Evolutionary conservation across 2,797 vertebrate species (phyloP).

Genomic region (Sebastes oblongus): DNA sequence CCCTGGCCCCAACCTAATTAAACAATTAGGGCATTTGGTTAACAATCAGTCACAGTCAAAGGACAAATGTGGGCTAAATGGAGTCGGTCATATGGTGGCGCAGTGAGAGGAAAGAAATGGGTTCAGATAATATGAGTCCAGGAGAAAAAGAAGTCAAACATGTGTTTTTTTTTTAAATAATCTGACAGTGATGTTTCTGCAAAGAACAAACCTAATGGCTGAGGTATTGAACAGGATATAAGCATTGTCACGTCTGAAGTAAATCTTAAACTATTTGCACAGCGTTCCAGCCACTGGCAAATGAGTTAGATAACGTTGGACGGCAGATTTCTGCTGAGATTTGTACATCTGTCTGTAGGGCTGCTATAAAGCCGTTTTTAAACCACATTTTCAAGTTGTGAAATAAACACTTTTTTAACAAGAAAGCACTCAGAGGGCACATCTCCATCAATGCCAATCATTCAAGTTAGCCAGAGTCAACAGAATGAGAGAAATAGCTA

Average conservation of each 20-base stretch:
- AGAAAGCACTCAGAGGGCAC: neutral
- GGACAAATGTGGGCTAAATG: constrained; percentile 58
- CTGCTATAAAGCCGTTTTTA: neutral
- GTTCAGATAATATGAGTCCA: constrained; percentile 1
- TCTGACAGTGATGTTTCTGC: constrained; percentile 4
- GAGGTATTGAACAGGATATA: constrained; percentile 4
- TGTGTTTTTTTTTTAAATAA: neutral
- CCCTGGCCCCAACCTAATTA: constrained; percentile 75
- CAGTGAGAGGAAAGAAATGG: constrained; percentile 5
- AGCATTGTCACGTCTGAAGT: neutral
- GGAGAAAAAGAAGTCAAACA: constrained; percentile 5
- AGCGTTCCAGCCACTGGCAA: neutral
- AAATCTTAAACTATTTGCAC: neutral
- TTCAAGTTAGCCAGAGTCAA: neutral
- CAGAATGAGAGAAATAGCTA: neutral
- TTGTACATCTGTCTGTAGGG: neutral
- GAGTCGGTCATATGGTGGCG: constrained; percentile 16
- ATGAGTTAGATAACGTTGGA: neutral
- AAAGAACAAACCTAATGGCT: constrained; percentile 3
- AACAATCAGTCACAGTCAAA: constrained; percentile 70
- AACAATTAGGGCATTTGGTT: constrained; percentile 81
- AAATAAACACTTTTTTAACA: neutral
- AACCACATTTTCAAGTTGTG: constrained; percentile 6
- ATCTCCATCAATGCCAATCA: neutral
- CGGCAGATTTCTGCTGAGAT: neutral